phyloP scores from a whole-genome alignment of 2,797 vertebrate species.

The Syncerus caffer region DNA sequence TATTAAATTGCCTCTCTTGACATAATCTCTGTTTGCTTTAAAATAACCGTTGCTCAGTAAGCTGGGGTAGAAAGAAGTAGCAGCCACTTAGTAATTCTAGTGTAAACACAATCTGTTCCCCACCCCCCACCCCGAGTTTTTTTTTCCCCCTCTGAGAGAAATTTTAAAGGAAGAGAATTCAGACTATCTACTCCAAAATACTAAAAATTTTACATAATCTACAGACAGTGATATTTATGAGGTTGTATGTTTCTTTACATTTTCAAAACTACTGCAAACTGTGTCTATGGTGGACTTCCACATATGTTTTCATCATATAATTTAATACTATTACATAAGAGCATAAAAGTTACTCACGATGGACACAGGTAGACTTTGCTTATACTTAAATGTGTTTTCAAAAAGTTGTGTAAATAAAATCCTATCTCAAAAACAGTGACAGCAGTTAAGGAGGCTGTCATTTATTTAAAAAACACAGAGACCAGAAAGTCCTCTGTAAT shows the following conservation, averaged over 20 bases:
- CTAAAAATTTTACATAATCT: background rate
- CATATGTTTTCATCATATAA: conserved; percentile 1
- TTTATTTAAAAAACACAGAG: background rate
- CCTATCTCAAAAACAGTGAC: background rate
- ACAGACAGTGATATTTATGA: background rate
- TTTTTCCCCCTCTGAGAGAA: background rate
- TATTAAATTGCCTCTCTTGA: conserved; percentile 7
- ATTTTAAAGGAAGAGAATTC: background rate
- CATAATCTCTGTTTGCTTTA: conserved; percentile 20
- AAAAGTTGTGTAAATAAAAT: conserved; percentile 24
- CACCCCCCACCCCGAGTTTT: background rate
- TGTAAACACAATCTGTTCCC: background rate
- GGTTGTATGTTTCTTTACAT: background rate
- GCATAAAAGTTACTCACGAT: background rate
- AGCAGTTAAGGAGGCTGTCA: background rate
- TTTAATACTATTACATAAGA: background rate
- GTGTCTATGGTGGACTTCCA: background rate
- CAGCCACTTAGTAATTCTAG: background rate
- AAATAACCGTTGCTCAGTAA: conserved; percentile 19
- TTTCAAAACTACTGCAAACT: background rate
- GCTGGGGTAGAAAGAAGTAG: background rate
- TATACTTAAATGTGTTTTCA: conserved; percentile 1
- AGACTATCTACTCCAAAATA: background rate
- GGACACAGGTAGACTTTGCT: background rate
- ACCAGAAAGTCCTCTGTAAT: background rate